Base-by-base conservation (phyloP, 1,140 invertebrate species). In the Radopholus similis region DNA sequence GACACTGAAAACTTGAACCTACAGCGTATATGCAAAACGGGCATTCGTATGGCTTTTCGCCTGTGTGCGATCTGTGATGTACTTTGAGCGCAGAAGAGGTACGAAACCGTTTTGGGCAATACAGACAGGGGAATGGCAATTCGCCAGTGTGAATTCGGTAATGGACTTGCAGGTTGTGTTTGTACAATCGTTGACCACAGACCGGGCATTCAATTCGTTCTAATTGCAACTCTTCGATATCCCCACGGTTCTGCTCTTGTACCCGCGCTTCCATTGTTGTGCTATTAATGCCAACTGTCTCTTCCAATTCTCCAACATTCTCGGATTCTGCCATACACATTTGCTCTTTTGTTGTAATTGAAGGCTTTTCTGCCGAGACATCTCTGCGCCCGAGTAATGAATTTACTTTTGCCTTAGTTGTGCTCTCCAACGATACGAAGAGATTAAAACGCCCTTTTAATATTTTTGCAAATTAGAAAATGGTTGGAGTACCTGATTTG, bases 31-130 rank as follows among this genome's bases (percentile, higher is more conserved):
- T 89, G 84, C 95, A 97, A 82, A 91, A 89, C 1, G 91, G 90
- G 85, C 95, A 98, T 78, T 90, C 90, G 86, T 97, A 98, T 0
- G 94, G 95, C 81, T 96, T 96, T 83, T 96, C 93, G 1, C 95
- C 93, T 0, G 95, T 97, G 83, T 97, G 95, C 0, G 70, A 73
- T 35, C 77, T 53, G 38, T 62, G 59, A 51, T 80, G 77, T 1
- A 80, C 77, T 38, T 67, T 75, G 23, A 76, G 47, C 15, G 77
- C 71, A n/a, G 79, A 82, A 4, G 65, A 68, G 23, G 78, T 81
- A 34, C 77, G 60, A 54, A 82, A 81, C 13, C 77, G 21, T 40
- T 82, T 81, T 9, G 37, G 70, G 64, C 85, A 86, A 62, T 81
- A 81, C 2, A 77, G 76, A 60, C 84, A 85, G 9, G 76, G 64